Evolutionary conservation across 2,888 invertebrate genomes (phyloP).

Genomic region (Euzophera pinguis): DNA sequence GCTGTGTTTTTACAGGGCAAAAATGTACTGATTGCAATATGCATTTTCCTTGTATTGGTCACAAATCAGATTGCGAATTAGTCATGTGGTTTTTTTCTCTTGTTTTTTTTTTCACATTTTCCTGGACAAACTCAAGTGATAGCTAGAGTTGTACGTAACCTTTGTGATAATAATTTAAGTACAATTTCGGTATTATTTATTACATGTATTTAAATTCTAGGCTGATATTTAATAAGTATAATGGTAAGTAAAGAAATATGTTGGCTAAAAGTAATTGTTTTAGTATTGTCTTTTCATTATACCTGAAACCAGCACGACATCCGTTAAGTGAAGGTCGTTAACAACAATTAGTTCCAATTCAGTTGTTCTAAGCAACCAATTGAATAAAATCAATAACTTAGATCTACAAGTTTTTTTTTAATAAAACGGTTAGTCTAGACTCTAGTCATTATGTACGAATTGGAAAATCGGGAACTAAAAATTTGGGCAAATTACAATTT

Average conservation of each 20-base stretch:
- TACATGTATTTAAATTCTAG: too few species aligned
- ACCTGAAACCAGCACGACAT: slow-evolving; percentile 17
- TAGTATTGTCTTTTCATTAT: background rate
- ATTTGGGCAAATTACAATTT: too few species aligned
- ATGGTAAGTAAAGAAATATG: too few species aligned
- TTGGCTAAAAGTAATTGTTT: too few species aligned
- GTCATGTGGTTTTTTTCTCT: background rate
- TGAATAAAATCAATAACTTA: background rate
- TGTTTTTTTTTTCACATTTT: background rate
- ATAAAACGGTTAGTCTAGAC: background rate
- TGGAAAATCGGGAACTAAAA: too few species aligned
- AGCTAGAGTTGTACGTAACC: background rate
- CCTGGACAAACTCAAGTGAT: background rate
- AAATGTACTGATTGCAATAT: slow-evolving; percentile 21
- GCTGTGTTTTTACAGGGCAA: slow-evolving; percentile 23
- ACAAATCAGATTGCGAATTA: slow-evolving; percentile 9
- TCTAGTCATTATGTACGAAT: too few species aligned
- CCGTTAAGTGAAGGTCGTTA: slow-evolving; percentile 36
- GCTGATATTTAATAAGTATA: too few species aligned
- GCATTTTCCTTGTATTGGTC: slow-evolving; percentile 31
- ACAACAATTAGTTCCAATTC: slow-evolving; percentile 34
- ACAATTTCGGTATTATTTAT: too few species aligned
- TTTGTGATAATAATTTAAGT: slow-evolving; percentile 6
- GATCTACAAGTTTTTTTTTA: too few species aligned
- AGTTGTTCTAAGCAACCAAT: slow-evolving; percentile 16